A percentile compares a stretch with the other conserved stretches of the same genome.
phyloP scores from a whole-genome alignment of 2,797 vertebrate genomes.

The Erithacus rubecula region DNA sequence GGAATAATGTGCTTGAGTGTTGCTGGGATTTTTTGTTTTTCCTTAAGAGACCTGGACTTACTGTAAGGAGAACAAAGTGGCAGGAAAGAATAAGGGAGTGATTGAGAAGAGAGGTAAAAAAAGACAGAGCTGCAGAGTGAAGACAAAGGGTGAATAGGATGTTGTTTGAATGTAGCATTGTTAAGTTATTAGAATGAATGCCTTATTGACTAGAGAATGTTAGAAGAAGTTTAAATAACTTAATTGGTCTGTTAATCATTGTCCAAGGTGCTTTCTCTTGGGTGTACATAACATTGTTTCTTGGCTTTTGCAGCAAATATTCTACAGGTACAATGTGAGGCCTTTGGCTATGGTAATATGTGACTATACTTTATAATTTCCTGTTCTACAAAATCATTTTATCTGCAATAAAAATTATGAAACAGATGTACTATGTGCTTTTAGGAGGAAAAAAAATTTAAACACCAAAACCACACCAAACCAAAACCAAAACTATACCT shows the following conservation, averaged over 20 bases:
- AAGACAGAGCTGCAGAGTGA: background rate
- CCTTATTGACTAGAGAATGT: background rate
- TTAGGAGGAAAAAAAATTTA: background rate
- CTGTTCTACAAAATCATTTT: background rate
- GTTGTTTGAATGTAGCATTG: background rate
- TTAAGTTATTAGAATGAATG: conserved; percentile 13
- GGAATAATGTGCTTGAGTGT: background rate
- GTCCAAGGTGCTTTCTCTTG: background rate
- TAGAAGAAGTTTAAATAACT: conserved; percentile 33
- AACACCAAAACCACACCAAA: background rate
- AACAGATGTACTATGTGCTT: background rate
- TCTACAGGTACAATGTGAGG: background rate
- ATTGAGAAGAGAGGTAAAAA: background rate
- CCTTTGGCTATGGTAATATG: background rate
- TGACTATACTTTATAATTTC: background rate
- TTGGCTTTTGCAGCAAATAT: background rate
- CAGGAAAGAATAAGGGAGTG: background rate
- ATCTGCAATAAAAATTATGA: background rate
- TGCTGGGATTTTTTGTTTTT: background rate
- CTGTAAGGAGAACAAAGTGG: background rate
- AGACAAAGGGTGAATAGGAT: background rate
- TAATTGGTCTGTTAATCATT: conserved; percentile 50
- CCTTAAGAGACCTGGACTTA: background rate
- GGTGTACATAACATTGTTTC: background rate
- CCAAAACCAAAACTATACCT: background rate